These are phyloP conservation scores for Bombus pascuorum DNA, from an alignment of 1,140 invertebrate species.

Conservation along the genomic window DNA sequence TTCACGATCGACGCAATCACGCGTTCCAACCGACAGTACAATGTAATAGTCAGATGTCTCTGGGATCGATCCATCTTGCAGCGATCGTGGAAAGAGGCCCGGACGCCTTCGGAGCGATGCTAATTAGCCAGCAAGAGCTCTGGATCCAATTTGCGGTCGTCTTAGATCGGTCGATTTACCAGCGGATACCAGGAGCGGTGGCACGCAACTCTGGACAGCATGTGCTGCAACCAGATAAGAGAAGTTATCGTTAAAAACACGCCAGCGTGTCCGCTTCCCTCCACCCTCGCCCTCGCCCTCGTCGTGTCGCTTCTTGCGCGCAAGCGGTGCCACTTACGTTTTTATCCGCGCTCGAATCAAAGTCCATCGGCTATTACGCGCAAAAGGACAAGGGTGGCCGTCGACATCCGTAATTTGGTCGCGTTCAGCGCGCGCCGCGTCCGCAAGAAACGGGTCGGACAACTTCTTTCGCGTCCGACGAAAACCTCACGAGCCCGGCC, in stretches of 20 bases:
- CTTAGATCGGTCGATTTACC: slow-evolving; percentile 60
- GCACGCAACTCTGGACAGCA: slow-evolving; percentile 60
- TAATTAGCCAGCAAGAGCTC: slow-evolving; percentile 24
- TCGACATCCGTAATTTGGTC: slow-evolving; percentile 28
- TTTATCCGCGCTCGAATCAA: slow-evolving; percentile 41
- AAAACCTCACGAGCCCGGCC: slow-evolving; percentile 4
- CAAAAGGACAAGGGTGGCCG: slow-evolving; percentile 13
- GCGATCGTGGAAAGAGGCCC: background rate
- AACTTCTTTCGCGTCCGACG: slow-evolving; percentile 5
- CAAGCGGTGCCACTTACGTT: slow-evolving; percentile 60
- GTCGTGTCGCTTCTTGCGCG: background rate
- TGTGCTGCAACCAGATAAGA: slow-evolving; percentile 65
- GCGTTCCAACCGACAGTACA: background rate
- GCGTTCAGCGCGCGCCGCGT: background rate
- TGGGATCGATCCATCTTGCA: background rate
- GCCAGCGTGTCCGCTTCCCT: slow-evolving; percentile 43
- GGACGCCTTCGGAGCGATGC: background rate
- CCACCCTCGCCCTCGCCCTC: background rate
- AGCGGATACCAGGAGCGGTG: slow-evolving; percentile 47
- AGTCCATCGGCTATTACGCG: slow-evolving; percentile 20
- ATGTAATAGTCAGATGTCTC: background rate
- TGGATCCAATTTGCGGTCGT: slow-evolving; percentile 58
- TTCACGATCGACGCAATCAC: no score
- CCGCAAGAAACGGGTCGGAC: background rate
- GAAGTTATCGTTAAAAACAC: slow-evolving; percentile 68